These are phyloP conservation scores for Notarius quadriscutis DNA, from an alignment of 2,113 vertebrate species.

Conservation along the genomic window DNA sequence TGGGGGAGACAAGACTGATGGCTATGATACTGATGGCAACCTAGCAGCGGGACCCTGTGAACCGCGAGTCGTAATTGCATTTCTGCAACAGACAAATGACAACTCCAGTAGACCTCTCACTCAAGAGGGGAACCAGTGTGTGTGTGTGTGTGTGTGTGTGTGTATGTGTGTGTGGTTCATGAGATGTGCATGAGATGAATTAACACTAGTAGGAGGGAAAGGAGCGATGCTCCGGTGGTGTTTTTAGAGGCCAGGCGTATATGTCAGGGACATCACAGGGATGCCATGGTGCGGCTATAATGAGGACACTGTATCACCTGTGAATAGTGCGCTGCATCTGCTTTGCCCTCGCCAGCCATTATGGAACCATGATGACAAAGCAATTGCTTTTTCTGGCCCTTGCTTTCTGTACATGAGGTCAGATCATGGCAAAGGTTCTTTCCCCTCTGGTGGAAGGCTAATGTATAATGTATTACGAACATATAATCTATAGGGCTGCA, in stretches of 20 bases:
- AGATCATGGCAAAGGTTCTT: slow-evolving; percentile 43
- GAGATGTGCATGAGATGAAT: slow-evolving; percentile 30
- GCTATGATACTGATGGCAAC: slow-evolving; percentile 36
- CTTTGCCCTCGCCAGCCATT: slow-evolving; percentile 45
- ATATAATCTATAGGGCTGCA: slow-evolving; percentile 40
- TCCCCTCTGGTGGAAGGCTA: slow-evolving; percentile 29
- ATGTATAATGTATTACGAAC: slow-evolving; percentile 45
- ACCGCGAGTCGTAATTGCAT: slow-evolving; percentile 41
- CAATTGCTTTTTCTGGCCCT: slow-evolving; percentile 48
- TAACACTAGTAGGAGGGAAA: slow-evolving; percentile 3
- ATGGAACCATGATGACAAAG: slow-evolving; percentile 51
- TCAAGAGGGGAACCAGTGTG: slow-evolving; percentile 33
- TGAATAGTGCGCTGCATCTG: slow-evolving; percentile 44
- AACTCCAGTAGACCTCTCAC: slow-evolving; percentile 47
- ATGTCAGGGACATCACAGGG: slow-evolving; percentile 39
- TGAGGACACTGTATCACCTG: slow-evolving; percentile 56
- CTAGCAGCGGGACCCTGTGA: slow-evolving; percentile 42
- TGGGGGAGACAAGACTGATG: slow-evolving; percentile 33
- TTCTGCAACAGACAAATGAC: slow-evolving; percentile 48
- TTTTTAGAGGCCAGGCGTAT: slow-evolving; percentile 31
- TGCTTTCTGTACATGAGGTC: slow-evolving; percentile 30
- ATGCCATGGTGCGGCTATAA: slow-evolving; percentile 44
- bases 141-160: slow-evolving; percentile 42
- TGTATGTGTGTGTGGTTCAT: slow-evolving; percentile 16
- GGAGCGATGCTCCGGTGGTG: slow-evolving; percentile 11